phyloP scores from a whole-genome alignment of 2,888 invertebrate species.

The Eupeodes luniger region DNA sequence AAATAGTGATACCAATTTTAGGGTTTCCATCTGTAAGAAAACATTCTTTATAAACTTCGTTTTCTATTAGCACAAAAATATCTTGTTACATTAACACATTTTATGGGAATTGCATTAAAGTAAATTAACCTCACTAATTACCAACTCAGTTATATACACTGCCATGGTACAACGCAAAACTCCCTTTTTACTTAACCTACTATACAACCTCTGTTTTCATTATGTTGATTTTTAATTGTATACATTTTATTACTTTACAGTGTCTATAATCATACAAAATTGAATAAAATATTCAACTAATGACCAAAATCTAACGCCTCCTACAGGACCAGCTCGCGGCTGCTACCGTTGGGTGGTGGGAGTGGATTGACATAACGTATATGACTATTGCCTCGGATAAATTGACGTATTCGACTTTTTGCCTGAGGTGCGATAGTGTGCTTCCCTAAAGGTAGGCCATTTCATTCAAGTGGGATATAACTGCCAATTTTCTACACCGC shows the following conservation, averaged over 20 bases:
- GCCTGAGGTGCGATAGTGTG: neutral
- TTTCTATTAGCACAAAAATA: too few relatives aligned
- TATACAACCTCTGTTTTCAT: constrained; percentile 29
- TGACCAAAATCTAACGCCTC: constrained; percentile 47
- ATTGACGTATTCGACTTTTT: constrained; percentile 4
- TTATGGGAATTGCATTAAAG: too few relatives aligned
- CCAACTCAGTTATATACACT: too few relatives aligned
- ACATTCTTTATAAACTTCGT: too few relatives aligned
- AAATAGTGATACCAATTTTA: too few relatives aligned
- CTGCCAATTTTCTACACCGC: constrained; percentile 69
- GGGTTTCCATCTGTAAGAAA: too few relatives aligned
- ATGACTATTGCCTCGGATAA: neutral
- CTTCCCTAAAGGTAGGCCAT: neutral
- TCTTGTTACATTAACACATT: too few relatives aligned
- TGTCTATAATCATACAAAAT: constrained; percentile 54
- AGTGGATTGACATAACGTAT: neutral
- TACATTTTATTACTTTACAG: constrained; percentile 25
- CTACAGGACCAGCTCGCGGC: too few relatives aligned
- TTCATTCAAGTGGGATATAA: constrained; percentile 26
- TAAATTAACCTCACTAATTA: too few relatives aligned
- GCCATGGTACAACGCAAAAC: too few relatives aligned
- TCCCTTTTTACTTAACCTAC: neutral
- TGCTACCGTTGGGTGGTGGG: too few relatives aligned
- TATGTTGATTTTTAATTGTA: constrained; percentile 48
- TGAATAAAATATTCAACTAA: constrained; percentile 51